Evolutionary conservation across 2,113 vertebrate species (phyloP), one percentile per base, ranked within the genome.

Genomic region (Clarias gariepinus): DNA sequence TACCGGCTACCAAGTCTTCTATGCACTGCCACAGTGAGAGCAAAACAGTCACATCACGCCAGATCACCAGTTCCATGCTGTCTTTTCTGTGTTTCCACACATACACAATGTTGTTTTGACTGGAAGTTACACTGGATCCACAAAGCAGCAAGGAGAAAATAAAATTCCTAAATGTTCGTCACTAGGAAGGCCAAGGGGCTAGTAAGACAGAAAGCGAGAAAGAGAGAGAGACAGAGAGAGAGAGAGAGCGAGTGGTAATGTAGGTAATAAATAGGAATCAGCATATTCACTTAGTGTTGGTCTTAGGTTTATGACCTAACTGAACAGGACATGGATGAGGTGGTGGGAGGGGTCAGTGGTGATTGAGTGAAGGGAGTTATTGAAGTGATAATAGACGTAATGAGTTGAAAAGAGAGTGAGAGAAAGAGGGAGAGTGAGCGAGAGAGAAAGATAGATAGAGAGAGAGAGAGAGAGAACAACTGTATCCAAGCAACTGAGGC

Each of bases 261-360:
- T 68, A 80, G 57, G 81, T 28, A 58, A 30, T 11, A 57, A 88
- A 84, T 63, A 87, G 82, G 61, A 60, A 86, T 74, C 28, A 33
- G 63, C 64, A 88, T 89, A 88, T 89, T 89, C 84, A n/a, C 61
- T 19, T 66, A 88, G 66, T 81, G 84, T 87, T 85, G 55, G 86
- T 80, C 87, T 61, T 58, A 74, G 78, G 13, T 52, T 68, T 41
- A 61, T 81, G 66, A 88, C 68, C 81, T 78, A 89, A 85, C 60
- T 28, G 76, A 76, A 73, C 57, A 47, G 33, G 47, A 74, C 36
- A 4, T 52, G n/a, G 23, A n/a, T 41, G 2, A 53, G 21, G 47
- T n/a, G 15, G 41, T 41, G 58, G 23, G 74, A 83, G 69, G 69
- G 79, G 68, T 41, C 53, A 30, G 76, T 63, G 82, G 66, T 82